Conservation (phyloP, 2,888 invertebrate genomes). For the Sinohyriopsis cumingii region DNA sequence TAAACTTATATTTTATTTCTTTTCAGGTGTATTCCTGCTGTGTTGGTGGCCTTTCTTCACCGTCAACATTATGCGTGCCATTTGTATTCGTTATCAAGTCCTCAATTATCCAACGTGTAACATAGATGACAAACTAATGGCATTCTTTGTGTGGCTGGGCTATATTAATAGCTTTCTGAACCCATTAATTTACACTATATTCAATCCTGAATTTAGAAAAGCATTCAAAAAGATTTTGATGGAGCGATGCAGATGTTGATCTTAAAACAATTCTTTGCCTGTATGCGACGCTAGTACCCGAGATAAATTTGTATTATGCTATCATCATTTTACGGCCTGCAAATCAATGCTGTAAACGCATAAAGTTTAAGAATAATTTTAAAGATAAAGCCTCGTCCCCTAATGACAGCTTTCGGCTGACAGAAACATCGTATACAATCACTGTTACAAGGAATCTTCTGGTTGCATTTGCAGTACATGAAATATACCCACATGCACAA, state of each 20-base stretch:
- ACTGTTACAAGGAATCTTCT: no score
- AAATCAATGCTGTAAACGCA: no score
- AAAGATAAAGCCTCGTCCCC: no score
- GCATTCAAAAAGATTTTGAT: conserved; percentile 94
- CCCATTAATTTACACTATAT: conserved; percentile 76
- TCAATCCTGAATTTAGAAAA: conserved; percentile 88
- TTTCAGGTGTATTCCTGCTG: conserved; percentile 94
- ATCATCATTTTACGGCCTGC: no score
- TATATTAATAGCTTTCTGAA: conserved; percentile 93
- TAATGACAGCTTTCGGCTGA: no score
- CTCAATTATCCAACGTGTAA: conserved; percentile 81
- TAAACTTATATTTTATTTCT: conserved; percentile 13
- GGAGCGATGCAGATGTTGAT: conserved; percentile 37
- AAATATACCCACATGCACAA: no score
- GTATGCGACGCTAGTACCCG: not conserved
- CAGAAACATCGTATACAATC: no score
- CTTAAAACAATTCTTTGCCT: no score
- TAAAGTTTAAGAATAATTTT: no score
- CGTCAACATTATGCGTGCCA: conserved; percentile 96
- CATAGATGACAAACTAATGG: conserved; percentile 60
- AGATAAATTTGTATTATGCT: not conserved
- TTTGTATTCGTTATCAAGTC: conserved; percentile 82
- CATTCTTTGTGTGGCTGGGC: conserved; percentile 93
- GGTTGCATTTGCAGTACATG: no score
- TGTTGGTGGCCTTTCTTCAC: conserved; percentile 99